phyloP scores from a whole-genome alignment of 2,888 invertebrate species.

The Neria commutata region DNA sequence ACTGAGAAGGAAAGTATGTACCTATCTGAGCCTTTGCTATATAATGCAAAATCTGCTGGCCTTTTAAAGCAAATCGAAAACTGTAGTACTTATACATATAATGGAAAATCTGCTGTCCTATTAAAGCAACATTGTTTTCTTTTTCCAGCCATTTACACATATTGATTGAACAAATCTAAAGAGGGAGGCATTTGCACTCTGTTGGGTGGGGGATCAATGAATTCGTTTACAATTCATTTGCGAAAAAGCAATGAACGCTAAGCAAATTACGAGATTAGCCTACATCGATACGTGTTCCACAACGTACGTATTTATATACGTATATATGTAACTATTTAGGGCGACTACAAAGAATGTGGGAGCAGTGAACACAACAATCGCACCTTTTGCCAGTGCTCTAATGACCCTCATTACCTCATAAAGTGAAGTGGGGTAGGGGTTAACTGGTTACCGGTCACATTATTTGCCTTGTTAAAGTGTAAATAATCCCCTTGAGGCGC shows the following conservation, averaged over 20 bases:
- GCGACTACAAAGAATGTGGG: not conserved
- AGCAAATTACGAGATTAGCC: conserved; percentile 61
- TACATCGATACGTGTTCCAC: conserved; percentile 40
- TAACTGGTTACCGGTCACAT: not conserved
- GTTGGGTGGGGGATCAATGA: too few relatives aligned
- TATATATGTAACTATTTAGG: too few relatives aligned
- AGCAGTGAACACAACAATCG: too few relatives aligned
- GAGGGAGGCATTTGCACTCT: not conserved
- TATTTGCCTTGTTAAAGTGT: not conserved
- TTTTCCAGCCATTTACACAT: too few relatives aligned
- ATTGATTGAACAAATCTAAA: not conserved
- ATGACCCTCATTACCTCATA: not conserved
- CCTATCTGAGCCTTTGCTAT: too few relatives aligned
- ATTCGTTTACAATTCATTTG: conserved; percentile 45
- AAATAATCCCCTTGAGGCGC: not conserved
- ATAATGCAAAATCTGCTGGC: too few relatives aligned
- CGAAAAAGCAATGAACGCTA: conserved; percentile 53
- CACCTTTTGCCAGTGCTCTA: not conserved
- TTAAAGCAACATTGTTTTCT: not conserved
- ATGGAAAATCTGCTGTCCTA: not conserved
- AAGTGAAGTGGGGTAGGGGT: not conserved
- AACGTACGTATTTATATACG: not conserved
- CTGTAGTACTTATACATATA: too few relatives aligned
- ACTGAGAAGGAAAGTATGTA: too few relatives aligned
- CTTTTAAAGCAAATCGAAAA: too few relatives aligned